Percentiles rank a stretch among this genome's conserved stretches.
Evolutionary conservation across 2,797 vertebrate species (phyloP).

Genomic region (Myoxocephalus aenaeus): DNA sequence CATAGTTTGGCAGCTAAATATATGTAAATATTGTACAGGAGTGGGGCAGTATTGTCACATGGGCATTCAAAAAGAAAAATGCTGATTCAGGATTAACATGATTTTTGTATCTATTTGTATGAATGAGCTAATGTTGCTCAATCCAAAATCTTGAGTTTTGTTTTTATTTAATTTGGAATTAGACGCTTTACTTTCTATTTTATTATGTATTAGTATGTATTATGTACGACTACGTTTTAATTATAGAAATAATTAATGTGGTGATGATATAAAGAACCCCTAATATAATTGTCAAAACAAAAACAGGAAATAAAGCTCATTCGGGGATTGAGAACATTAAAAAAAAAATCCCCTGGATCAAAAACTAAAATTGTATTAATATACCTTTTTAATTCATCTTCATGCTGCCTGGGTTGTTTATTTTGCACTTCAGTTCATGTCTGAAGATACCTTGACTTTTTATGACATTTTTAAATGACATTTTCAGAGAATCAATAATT

Average conservation of each 20-base stretch:
- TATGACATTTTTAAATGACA: conserved; percentile 63
- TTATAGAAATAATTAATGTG: not conserved
- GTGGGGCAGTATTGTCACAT: not conserved
- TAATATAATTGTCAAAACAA: not conserved
- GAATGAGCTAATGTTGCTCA: not conserved
- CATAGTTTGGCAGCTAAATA: conserved; percentile 15
- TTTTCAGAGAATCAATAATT: conserved; percentile 74
- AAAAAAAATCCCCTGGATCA: not conserved
- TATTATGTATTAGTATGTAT: not conserved
- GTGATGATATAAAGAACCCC: not conserved
- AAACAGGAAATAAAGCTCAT: not conserved
- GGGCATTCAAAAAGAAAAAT: not conserved
- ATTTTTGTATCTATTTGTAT: not conserved
- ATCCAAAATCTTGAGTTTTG: not conserved
- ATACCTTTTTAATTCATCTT: not conserved
- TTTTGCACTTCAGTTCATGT: conserved; percentile 38
- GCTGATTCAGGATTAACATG: not conserved
- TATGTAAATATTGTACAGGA: conserved; percentile 17
- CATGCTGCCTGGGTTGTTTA: not conserved
- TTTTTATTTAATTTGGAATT: not conserved
- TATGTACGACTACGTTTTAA: not conserved
- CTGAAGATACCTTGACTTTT: conserved; percentile 53
- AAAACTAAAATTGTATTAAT: not conserved
- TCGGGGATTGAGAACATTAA: not conserved
- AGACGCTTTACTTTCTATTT: not conserved